Conservation (phyloP, 2,888 invertebrate genomes). For the Onchidella celtica region DNA sequence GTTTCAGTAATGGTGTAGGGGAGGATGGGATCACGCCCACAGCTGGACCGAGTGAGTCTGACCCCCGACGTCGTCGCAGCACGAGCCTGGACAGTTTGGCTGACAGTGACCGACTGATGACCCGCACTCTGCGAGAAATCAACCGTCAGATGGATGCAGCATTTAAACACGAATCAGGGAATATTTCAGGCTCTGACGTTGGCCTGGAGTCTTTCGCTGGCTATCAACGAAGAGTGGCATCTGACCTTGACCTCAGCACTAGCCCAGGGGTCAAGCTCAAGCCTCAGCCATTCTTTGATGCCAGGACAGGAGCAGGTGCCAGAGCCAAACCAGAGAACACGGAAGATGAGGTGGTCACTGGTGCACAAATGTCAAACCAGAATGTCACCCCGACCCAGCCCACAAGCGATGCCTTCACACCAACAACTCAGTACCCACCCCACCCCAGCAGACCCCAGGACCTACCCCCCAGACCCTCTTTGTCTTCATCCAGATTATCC, state of each 20-base stretch:
- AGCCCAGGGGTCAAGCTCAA: not conserved
- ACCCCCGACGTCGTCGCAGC: slow-evolving; percentile 64
- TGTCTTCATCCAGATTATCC: not conserved
- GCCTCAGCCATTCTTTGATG: not conserved
- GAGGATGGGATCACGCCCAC: slow-evolving; percentile 9
- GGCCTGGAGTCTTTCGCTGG: not conserved
- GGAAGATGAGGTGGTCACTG: not conserved
- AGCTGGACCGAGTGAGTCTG: not conserved
- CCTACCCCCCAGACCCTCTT: no score
- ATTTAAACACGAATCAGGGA: slow-evolving; percentile 60
- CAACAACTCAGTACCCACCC: not conserved
- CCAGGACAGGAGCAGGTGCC: not conserved
- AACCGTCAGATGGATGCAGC: slow-evolving; percentile 73
- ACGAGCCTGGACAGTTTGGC: slow-evolving; percentile 68
- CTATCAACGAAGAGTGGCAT: slow-evolving; percentile 22
- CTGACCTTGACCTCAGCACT: slow-evolving; percentile 37
- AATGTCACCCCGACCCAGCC: not conserved
- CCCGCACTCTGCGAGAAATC: slow-evolving; percentile 69
- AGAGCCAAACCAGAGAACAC: not conserved
- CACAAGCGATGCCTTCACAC: not conserved
- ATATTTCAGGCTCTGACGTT: not conserved
- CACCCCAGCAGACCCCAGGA: no score
- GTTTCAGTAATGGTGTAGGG: slow-evolving; percentile 60
- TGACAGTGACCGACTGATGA: slow-evolving; percentile 66
- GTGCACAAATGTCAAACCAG: not conserved